A percentile compares a stretch with the other conserved stretches of the same genome.
Evolutionary conservation across 2,113 vertebrate genomes (phyloP).

Genomic region (Carollia perspicillata): DNA sequence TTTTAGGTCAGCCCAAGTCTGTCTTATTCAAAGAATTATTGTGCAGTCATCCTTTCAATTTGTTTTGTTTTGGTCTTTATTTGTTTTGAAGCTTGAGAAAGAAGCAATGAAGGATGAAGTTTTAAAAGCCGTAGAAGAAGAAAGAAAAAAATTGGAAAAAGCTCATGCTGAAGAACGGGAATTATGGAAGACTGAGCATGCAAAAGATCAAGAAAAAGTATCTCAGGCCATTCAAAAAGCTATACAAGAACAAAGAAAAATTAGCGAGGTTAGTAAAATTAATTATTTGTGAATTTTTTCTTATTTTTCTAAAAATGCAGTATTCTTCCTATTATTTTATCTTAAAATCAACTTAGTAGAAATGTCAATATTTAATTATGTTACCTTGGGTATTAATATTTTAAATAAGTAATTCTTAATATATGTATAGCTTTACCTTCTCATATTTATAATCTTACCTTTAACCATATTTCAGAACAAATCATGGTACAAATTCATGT

Average conservation of each 20-base stretch:
- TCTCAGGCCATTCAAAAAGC: slow-evolving; percentile 76
- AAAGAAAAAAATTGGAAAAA: slow-evolving; percentile 80
- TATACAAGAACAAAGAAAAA: slow-evolving; percentile 78
- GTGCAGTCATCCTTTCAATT: not conserved
- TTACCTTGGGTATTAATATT: not conserved
- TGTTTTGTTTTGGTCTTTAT: not conserved
- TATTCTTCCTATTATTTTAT: not conserved
- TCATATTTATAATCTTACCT: not conserved
- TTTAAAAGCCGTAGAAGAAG: slow-evolving; percentile 81
- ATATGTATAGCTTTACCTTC: not conserved
- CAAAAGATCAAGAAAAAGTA: slow-evolving; percentile 75
- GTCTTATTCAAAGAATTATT: not conserved
- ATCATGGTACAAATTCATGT: not conserved
- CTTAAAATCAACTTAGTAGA: not conserved
- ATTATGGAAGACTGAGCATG: slow-evolving; percentile 79
- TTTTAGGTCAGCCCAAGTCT: not conserved
- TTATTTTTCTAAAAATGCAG: not conserved
- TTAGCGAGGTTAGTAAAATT: slow-evolving; percentile 77
- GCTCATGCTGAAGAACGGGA: slow-evolving; percentile 80
- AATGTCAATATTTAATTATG: not conserved
- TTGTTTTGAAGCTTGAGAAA: slow-evolving; percentile 81
- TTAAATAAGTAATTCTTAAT: not conserved
- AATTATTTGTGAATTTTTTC: not conserved
- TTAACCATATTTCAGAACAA: not conserved
- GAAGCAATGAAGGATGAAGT: slow-evolving; percentile 76